Conservation (phyloP, 2,888 invertebrate species). For the Andrena chrysosceles region DNA sequence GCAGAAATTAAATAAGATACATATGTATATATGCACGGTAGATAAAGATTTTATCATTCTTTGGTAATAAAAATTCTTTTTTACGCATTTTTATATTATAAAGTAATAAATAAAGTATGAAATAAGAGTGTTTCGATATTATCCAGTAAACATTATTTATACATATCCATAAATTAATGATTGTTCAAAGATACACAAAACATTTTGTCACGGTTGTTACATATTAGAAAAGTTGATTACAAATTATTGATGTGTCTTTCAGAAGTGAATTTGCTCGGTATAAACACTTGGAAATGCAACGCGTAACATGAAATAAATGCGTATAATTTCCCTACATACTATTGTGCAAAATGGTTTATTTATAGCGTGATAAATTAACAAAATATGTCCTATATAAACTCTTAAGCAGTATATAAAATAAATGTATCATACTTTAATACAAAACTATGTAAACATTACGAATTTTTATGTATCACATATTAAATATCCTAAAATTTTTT, state of each 20-base stretch:
- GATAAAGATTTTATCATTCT: neutral
- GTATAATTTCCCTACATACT: neutral
- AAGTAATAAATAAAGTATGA: neutral
- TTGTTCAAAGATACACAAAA: too few species aligned
- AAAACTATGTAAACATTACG: constrained; percentile 37
- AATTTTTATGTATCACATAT: constrained; percentile 33
- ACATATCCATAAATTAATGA: too few species aligned
- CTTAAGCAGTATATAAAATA: constrained; percentile 29
- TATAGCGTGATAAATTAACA: constrained; percentile 55
- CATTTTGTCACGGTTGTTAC: too few species aligned
- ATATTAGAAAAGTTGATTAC: too few species aligned
- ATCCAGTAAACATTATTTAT: too few species aligned
- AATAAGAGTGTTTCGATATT: too few species aligned
- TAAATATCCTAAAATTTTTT: constrained; percentile 9
- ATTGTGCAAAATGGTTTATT: constrained; percentile 50
- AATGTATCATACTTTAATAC: constrained; percentile 33
- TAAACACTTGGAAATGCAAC: neutral
- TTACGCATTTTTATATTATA: neutral
- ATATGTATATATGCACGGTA: neutral
- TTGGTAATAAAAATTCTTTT: constrained; percentile 8
- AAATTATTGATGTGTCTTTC: too few species aligned
- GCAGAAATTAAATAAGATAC: constrained; percentile 1
- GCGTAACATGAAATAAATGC: constrained; percentile 6
- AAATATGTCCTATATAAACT: constrained; percentile 46
- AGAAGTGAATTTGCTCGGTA: neutral